Conservation (phyloP, 2,888 invertebrate genomes). For the Hemicrepidius hirtus region DNA sequence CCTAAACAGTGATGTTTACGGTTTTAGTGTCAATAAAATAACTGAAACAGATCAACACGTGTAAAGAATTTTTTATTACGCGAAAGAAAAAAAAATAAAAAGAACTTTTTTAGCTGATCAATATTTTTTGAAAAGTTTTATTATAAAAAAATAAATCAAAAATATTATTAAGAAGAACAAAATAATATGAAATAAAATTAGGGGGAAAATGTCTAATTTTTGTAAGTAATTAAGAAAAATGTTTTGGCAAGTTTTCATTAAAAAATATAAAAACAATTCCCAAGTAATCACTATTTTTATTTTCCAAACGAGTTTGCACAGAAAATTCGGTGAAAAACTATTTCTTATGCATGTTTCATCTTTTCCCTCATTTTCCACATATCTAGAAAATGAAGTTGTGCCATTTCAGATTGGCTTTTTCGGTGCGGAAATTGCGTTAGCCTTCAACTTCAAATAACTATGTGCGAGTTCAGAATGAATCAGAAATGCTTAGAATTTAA, state of each 20-base stretch:
- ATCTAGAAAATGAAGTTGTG: background rate
- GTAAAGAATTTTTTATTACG: slow-evolving; percentile 21
- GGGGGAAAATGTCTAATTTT: no score
- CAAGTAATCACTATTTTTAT: no score
- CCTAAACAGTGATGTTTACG: slow-evolving; percentile 50
- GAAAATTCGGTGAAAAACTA: background rate
- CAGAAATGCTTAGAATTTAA: background rate
- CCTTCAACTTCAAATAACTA: slow-evolving; percentile 7
- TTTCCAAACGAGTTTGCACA: background rate
- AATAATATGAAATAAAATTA: no score
- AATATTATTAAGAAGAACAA: no score
- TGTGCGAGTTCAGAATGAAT: background rate
- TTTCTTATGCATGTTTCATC: background rate
- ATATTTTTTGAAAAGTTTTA: no score
- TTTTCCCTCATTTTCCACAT: background rate
- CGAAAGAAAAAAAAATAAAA: background rate
- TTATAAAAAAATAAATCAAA: no score
- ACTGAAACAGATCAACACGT: slow-evolving; percentile 26
- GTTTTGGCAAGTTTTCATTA: no score
- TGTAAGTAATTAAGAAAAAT: no score
- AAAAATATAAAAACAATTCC: no score
- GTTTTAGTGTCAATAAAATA: slow-evolving; percentile 35
- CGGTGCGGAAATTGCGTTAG: slow-evolving; percentile 5
- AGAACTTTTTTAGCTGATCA: background rate
- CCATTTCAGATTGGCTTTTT: slow-evolving; percentile 3